Evolutionary conservation across 2,888 invertebrate species (phyloP).

Genomic region (Philereme transversata): DNA sequence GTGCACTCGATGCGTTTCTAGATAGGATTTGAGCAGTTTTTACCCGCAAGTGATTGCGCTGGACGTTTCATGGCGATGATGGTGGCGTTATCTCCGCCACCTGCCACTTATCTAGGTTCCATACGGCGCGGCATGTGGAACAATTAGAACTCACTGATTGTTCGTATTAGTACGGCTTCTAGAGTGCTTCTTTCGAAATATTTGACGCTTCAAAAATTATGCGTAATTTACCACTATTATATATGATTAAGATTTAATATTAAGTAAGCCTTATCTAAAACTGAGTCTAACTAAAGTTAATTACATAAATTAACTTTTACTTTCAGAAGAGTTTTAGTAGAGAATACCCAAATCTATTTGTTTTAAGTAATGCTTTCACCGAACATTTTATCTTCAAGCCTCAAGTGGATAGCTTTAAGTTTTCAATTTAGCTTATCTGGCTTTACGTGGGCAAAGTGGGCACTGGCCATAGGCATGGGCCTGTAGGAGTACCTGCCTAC

Average conservation of each 20-base stretch:
- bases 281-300: too few relatives aligned
- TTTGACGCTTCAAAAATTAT: too few relatives aligned
- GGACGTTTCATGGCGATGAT: conserved; percentile 19
- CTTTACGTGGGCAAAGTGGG: conserved; percentile 5
- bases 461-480: too few relatives aligned
- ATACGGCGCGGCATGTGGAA: conserved; percentile 7
- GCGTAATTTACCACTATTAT: too few relatives aligned
- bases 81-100: conserved; percentile 21
- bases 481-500: neutral
- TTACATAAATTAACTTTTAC: too few relatives aligned
- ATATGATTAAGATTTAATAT: too few relatives aligned
- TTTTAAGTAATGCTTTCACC: neutral
- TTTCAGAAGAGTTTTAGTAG: too few relatives aligned
- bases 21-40: conserved; percentile 20
- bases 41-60: conserved; percentile 8
- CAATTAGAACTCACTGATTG: neutral
- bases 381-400: conserved; percentile 5
- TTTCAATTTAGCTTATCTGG: conserved; percentile 2
- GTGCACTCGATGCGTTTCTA: conserved; percentile 23
- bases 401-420: conserved; percentile 12
- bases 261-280: too few relatives aligned
- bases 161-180: neutral
- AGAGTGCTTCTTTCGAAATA: too few relatives aligned
- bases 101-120: conserved; percentile 17
- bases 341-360: too few relatives aligned